Evolutionary conservation across 2,888 invertebrate species (phyloP).

Genomic region (Limnephilus lunatus): DNA sequence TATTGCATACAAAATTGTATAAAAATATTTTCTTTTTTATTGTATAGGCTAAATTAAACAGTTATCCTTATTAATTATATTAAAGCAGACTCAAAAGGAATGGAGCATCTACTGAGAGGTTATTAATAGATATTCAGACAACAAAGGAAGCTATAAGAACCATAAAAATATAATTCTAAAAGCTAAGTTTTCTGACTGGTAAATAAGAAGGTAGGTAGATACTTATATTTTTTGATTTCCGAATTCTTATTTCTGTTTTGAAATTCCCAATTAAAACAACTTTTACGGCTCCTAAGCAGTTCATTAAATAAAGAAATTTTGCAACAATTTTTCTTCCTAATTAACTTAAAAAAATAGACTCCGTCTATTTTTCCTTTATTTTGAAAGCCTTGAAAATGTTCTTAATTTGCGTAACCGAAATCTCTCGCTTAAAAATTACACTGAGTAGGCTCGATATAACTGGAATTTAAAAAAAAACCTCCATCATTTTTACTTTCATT

Average conservation of each 20-base stretch:
- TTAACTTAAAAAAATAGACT: neutral
- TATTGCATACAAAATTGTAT: no score
- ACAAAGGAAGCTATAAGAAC: neutral
- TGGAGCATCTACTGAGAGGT: no score
- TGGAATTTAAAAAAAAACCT: neutral
- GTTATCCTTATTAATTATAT: no score
- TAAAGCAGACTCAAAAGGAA: no score
- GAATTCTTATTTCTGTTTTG: neutral
- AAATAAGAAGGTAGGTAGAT: no score
- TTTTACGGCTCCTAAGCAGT: neutral
- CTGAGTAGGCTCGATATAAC: neutral
- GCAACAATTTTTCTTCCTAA: neutral
- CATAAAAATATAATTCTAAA: no score
- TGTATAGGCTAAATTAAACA: no score
- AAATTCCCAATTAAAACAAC: neutral
- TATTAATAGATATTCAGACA: neutral
- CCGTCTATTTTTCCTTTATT: neutral
- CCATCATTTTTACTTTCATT: neutral
- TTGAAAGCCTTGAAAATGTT: neutral
- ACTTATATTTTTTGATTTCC: no score
- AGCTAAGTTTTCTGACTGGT: no score
- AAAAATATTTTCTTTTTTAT: no score
- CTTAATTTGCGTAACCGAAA: neutral
- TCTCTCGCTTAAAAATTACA: neutral
- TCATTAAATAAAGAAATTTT: neutral